A percentile compares a stretch with the other conserved stretches of the same genome.
Evolutionary conservation across 1,140 invertebrate species (phyloP).

Genomic region (Musca domestica): DNA sequence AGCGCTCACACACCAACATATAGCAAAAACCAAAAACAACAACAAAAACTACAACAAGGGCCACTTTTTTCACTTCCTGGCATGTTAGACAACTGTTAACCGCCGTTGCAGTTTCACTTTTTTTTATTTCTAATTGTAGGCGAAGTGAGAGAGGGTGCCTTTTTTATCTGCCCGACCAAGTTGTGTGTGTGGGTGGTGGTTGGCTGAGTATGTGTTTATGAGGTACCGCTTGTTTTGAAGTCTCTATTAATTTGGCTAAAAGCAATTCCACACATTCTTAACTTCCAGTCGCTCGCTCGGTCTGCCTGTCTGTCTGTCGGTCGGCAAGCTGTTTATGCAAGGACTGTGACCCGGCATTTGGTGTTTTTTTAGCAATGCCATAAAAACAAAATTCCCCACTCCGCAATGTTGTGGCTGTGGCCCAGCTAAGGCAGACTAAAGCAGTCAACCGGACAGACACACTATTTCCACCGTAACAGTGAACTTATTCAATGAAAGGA

Average conservation of each 20-base stretch:
- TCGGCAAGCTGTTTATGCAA: not conserved
- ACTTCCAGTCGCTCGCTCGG: too few relatives aligned
- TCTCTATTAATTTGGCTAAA: slow-evolving; percentile 22
- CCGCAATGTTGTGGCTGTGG: not conserved
- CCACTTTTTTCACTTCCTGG: slow-evolving; percentile 3
- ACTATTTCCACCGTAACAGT: too few relatives aligned
- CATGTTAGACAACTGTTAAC: slow-evolving; percentile 11
- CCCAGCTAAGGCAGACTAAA: too few relatives aligned
- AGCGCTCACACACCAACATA: too few relatives aligned
- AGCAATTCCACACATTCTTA: slow-evolving; percentile 6
- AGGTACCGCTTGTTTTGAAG: slow-evolving; percentile 2
- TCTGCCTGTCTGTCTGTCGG: too few relatives aligned
- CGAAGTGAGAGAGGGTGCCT: too few relatives aligned
- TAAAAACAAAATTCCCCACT: slow-evolving; percentile 9
- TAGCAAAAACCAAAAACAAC: too few relatives aligned
- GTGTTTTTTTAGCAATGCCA: slow-evolving; percentile 6
- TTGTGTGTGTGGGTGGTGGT: too few relatives aligned
- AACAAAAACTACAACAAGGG: not conserved
- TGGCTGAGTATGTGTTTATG: too few relatives aligned
- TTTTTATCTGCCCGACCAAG: too few relatives aligned
- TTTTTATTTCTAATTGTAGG: not conserved
- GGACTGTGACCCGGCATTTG: not conserved
- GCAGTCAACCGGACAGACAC: too few relatives aligned
- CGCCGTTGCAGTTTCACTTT: not conserved
- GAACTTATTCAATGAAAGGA: too few relatives aligned